Base-by-base conservation (phyloP, 2,113 vertebrate genomes). In the Corynorhinus townsendii region DNA sequence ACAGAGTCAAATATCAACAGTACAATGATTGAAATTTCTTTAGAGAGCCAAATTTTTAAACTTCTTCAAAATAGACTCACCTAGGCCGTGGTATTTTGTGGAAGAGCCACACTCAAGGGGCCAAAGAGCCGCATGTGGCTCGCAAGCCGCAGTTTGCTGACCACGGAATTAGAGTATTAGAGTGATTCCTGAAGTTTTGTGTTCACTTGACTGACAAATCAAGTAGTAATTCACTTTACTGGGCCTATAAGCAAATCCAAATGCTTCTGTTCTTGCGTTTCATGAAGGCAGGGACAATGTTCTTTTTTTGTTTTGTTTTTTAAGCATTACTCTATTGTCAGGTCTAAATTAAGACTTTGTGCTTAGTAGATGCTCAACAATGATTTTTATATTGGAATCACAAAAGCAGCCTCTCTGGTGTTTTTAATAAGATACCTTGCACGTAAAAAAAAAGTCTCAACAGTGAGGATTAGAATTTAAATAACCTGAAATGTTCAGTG, bases 101-200 rank as follows among this genome's bases (percentile, higher is more conserved):
- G 38, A 40, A 40, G 38, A 40, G 38, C 38, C 38, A 40, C 38
- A 40, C 38, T 40, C 38, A 40, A 40, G 4, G 38, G 38, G 38
- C 38, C 38, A 40, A 40, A 40, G 38, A 40, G 38, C 38, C 38
- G 38, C 38, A 40, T 40, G 38, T 40, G 38, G 38, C 38, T 40
- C 38, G 38, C 3, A 4, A 40, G 38, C 38, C 38, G 38, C 38
- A 40, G 38, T 40, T 40, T 40, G 38, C 38, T 4, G 38, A 40
- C 38, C 38, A 40, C 38, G 38, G 38, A 40, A 40, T 73, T 71
- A 84, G 49, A 49, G 81, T 88, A 68, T 80, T 94, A 90, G 77
- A 79, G 73, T 88, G 81, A 73, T 62, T 97, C 8, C 72, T 30
- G 15, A 83, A 96, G 14, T 89, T 95, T 94, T 93, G 11, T 92